These are phyloP conservation scores for Rhinichthys osculus DNA, from an alignment of 2,797 vertebrate genomes.

Conservation along the genomic window DNA sequence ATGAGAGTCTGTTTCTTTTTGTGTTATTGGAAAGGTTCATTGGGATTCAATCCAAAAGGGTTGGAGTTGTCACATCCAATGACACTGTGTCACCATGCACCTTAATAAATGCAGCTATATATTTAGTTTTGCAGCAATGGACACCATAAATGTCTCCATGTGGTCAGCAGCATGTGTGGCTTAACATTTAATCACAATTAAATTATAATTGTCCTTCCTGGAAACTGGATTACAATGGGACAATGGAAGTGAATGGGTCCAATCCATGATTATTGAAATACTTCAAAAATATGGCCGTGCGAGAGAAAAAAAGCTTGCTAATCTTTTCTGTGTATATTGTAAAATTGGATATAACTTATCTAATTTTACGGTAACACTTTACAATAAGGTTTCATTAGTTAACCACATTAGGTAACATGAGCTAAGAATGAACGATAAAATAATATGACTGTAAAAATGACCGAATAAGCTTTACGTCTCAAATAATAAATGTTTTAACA, in stretches of 20 bases:
- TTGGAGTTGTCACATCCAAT: constrained; percentile 65
- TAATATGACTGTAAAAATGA: background rate
- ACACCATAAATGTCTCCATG: background rate
- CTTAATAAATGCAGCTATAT: background rate
- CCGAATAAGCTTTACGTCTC: background rate
- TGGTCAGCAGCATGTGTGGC: background rate
- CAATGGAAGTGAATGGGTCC: background rate
- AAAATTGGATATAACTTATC: background rate
- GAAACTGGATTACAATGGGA: background rate
- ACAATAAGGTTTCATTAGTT: background rate
- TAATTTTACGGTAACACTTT: background rate
- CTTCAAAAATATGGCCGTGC: background rate
- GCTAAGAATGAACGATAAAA: too few relatives aligned
- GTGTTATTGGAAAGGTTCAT: constrained; percentile 69
- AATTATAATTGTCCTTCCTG: background rate
- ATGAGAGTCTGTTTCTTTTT: constrained; percentile 55
- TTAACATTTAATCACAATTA: background rate
- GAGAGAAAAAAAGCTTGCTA: background rate
- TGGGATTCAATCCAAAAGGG: constrained; percentile 72
- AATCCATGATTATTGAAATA: background rate
- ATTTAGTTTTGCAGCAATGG: background rate
- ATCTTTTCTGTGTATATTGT: background rate
- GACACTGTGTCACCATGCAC: background rate
- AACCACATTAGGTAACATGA: too few relatives aligned
- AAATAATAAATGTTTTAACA: background rate